These are phyloP conservation scores for Caranx melampygus DNA, from an alignment of 2,113 vertebrate genomes.

Conservation along the genomic window DNA sequence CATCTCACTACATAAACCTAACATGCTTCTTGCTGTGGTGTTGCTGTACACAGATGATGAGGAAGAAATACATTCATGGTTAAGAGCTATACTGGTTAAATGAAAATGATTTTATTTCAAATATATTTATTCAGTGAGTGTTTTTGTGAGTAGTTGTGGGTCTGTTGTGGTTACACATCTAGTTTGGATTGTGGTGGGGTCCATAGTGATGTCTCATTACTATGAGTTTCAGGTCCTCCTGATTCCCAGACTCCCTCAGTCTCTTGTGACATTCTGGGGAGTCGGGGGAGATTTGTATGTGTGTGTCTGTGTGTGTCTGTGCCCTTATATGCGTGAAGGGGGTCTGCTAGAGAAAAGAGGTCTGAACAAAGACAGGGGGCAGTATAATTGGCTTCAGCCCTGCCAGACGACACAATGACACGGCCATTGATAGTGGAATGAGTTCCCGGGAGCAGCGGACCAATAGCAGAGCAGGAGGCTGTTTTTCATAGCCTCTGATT, in stretches of 20 bases:
- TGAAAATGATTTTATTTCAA: not conserved
- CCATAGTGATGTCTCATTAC: conserved; percentile 52
- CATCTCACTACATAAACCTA: not conserved
- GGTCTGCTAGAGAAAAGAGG: conserved; percentile 58
- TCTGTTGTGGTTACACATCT: not conserved
- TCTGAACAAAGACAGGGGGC: conserved; percentile 72
- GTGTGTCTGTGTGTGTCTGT: conserved; percentile 44
- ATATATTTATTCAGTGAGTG: not conserved
- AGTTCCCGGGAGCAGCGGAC: conserved; percentile 67
- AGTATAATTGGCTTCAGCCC: conserved; percentile 75
- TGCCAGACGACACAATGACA: conserved; percentile 79
- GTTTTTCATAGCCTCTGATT: conserved; percentile 78
- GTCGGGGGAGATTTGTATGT: conserved; percentile 52
- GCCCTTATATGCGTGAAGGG: conserved; percentile 55
- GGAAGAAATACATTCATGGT: not conserved
- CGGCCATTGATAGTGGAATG: conserved; percentile 74
- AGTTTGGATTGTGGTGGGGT: conserved; percentile 3
- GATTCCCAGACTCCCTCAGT: conserved; percentile 67
- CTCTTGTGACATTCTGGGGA: conserved; percentile 56
- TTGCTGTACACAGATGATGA: not conserved
- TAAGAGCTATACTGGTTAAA: not conserved
- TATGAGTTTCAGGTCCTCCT: conserved; percentile 55
- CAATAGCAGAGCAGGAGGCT: conserved; percentile 72
- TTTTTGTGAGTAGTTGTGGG: not conserved
- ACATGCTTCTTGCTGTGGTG: not conserved